phyloP scores from a whole-genome alignment of 2,113 vertebrate genomes.

The Telmatochromis sp. region DNA sequence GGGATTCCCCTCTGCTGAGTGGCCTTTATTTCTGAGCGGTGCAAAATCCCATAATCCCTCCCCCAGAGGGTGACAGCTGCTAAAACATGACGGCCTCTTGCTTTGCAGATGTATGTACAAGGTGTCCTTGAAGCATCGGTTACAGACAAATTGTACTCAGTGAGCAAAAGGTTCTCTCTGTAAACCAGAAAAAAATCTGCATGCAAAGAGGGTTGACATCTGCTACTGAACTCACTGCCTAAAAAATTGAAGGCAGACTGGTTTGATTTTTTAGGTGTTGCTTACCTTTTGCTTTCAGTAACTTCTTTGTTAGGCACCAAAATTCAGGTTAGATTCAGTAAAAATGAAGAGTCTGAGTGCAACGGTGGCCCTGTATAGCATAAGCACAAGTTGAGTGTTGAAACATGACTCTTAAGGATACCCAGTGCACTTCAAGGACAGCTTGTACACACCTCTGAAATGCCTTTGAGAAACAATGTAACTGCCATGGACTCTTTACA shows the following conservation, averaged over 20 bases:
- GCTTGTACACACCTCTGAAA: not conserved
- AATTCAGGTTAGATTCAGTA: not conserved
- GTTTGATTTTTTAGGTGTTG: rapidly evolving
- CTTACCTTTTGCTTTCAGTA: not conserved
- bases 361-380: not conserved
- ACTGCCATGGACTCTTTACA: not conserved
- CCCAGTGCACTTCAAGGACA: not conserved
- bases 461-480: not conserved
- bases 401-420: not conserved
- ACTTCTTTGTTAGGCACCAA: not conserved
- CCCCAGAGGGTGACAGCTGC: not conserved
- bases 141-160: not conserved
- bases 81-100: not conserved
- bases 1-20: not conserved
- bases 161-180: not conserved
- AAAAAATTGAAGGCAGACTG: not conserved
- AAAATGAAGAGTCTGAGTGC: not conserved
- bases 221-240: not conserved
- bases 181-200: not conserved
- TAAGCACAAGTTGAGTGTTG: not conserved
- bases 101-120: not conserved
- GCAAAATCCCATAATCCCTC: not conserved
- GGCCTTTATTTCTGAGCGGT: not conserved
- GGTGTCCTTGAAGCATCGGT: not conserved
- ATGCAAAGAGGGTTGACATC: not conserved